Percentiles rank a stretch among this genome's conserved stretches.
These are phyloP conservation scores for Coenobita brevimanus DNA, from an alignment of 1,140 invertebrate genomes.

Conservation along the genomic window DNA sequence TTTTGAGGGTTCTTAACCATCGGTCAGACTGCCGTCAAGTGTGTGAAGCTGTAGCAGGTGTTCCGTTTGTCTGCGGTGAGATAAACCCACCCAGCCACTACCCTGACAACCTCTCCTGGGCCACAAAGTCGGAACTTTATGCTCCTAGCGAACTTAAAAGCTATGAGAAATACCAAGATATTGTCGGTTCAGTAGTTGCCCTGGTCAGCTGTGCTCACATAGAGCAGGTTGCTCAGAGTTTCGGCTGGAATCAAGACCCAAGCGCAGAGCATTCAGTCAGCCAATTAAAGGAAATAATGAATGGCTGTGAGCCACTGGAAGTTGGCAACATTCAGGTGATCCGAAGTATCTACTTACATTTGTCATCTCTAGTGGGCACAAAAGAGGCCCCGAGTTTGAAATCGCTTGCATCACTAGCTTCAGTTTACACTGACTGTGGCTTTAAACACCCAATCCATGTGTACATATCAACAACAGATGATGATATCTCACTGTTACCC, in stretches of 20 bases:
- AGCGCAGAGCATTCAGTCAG: not conserved
- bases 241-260: constrained; percentile 21
- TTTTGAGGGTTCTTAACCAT: constrained; percentile 7
- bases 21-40: constrained; percentile 10
- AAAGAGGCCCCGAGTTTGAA: not conserved
- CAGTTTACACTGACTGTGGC: constrained; percentile 26
- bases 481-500: constrained; percentile 16
- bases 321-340: not conserved
- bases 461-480: not conserved
- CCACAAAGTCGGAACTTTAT: not conserved
- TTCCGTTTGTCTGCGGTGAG: constrained; percentile 30
- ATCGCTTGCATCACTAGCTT: not conserved
- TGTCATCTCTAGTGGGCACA: not conserved
- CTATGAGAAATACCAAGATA: not conserved
- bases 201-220: not conserved
- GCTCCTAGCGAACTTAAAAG: not conserved
- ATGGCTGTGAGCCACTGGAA: not conserved
- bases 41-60: not conserved
- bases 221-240: not conserved
- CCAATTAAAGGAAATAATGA: constrained; percentile 16
- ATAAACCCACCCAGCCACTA: not conserved
- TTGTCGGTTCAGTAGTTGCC: constrained; percentile 7
- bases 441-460: not conserved
- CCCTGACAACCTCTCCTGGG: constrained; percentile 16
- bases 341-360: not conserved